These are phyloP conservation scores for Bombyx mandarina DNA, from an alignment of 1,140 invertebrate genomes.

Conservation along the genomic window DNA sequence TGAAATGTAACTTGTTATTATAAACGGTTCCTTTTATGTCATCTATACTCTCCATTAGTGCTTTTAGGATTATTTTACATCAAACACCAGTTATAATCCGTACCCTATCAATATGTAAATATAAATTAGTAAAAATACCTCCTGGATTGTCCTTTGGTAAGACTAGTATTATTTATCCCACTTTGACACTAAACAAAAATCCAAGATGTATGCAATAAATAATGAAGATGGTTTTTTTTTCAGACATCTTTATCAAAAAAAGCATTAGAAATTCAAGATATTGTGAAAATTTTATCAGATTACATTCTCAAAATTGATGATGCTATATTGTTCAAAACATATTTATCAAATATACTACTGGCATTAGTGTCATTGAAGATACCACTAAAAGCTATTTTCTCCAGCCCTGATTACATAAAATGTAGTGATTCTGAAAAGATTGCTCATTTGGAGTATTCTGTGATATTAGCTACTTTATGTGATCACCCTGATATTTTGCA, in stretches of 20 bases:
- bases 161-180: too few species aligned
- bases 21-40: too few species aligned
- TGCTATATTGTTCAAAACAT: conserved; percentile 45
- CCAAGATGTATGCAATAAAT: too few species aligned
- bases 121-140: too few species aligned
- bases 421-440: conserved; percentile 50
- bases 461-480: conserved; percentile 37
- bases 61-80: too few species aligned
- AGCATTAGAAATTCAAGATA: conserved; percentile 23
- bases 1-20: too few species aligned
- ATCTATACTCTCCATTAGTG: too few species aligned
- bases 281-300: conserved; percentile 38
- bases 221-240: conserved; percentile 14
- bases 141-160: too few species aligned
- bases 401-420: conserved; percentile 29
- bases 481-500: conserved; percentile 69
- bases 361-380: conserved; percentile 48
- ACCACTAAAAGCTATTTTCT: conserved; percentile 48
- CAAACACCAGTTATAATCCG: too few species aligned
- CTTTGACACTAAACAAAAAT: too few species aligned
- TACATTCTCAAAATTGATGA: conserved; percentile 45
- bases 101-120: too few species aligned
- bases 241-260: conserved; percentile 27
- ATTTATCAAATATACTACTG: conserved; percentile 45
- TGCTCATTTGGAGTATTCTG: conserved; percentile 48